Conservation (phyloP, 1,140 invertebrate species). For the Metaphire vulgaris region DNA sequence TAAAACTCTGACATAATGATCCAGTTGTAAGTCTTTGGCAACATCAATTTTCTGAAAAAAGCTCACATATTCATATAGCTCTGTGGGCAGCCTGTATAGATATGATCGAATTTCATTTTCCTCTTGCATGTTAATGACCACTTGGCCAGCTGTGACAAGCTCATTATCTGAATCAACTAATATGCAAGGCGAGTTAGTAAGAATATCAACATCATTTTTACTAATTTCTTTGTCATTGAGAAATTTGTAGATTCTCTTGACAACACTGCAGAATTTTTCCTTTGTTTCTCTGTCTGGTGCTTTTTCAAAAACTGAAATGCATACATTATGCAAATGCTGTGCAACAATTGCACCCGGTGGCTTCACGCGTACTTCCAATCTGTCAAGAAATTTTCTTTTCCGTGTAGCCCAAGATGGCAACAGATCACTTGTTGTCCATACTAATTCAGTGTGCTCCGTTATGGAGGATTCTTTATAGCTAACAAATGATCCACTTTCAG, state of each 20-base stretch:
- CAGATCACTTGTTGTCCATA: neutral
- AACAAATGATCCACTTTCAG: neutral
- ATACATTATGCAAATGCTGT: neutral
- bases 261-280: neutral
- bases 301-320: neutral
- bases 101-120: neutral
- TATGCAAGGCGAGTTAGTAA: neutral
- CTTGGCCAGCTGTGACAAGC: neutral
- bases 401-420: neutral
- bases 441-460: neutral
- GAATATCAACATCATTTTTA: neutral
- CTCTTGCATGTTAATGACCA: neutral
- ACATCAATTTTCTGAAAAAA: neutral
- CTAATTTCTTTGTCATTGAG: neutral
- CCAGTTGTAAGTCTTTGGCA: neutral
- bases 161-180: neutral
- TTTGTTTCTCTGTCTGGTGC: neutral
- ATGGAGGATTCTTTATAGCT: neutral
- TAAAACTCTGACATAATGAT: neutral
- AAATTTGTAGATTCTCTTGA: neutral
- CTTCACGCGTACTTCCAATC: neutral
- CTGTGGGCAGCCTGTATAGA: neutral
- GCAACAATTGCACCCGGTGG: neutral
- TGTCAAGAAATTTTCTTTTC: neutral
- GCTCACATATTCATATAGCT: neutral